These are phyloP conservation scores for Oncorhynchus nerka DNA, from an alignment of 2,113 vertebrate species.

Conservation along the genomic window DNA sequence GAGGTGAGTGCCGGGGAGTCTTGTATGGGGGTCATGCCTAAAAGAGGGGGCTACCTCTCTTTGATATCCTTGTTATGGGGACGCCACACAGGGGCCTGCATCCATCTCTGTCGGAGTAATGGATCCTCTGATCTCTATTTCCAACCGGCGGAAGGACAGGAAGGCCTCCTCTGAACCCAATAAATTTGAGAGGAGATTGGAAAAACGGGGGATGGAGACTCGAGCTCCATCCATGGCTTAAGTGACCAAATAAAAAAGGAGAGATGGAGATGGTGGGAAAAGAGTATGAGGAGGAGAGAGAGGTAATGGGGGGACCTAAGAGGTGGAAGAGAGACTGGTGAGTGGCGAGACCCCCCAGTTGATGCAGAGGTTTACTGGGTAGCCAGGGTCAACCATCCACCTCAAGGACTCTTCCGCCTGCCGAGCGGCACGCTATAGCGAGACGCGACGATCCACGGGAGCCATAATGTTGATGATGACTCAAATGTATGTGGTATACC, in stretches of 20 bases:
- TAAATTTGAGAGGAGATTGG: constrained; percentile 84
- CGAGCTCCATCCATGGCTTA: constrained; percentile 70
- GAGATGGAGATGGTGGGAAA: constrained; percentile 20
- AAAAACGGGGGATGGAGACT: constrained; percentile 77
- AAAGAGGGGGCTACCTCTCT: constrained; percentile 78
- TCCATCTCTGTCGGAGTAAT: constrained; percentile 84
- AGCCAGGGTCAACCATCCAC: constrained; percentile 66
- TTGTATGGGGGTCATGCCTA: constrained; percentile 76
- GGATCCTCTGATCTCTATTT: constrained; percentile 84
- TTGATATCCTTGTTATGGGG: constrained; percentile 81
- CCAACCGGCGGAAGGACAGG: constrained; percentile 80
- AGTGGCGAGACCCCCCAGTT: constrained; percentile 52
- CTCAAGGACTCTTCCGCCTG: constrained; percentile 61
- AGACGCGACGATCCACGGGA: constrained; percentile 58
- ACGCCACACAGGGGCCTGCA: constrained; percentile 71
- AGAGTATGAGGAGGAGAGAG: not conserved
- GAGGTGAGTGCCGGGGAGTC: constrained; percentile 76
- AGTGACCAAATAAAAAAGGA: constrained; percentile 77
- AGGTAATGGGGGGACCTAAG: constrained; percentile 32
- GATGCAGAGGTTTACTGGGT: constrained; percentile 50
- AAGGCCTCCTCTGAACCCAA: constrained; percentile 83
- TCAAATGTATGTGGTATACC: constrained; percentile 73
- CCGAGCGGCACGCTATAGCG: constrained; percentile 48
- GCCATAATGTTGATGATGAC: constrained; percentile 71
- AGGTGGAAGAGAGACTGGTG: constrained; percentile 45